These are phyloP conservation scores for Epicampocera succincta DNA, from an alignment of 2,888 invertebrate species.

Conservation along the genomic window DNA sequence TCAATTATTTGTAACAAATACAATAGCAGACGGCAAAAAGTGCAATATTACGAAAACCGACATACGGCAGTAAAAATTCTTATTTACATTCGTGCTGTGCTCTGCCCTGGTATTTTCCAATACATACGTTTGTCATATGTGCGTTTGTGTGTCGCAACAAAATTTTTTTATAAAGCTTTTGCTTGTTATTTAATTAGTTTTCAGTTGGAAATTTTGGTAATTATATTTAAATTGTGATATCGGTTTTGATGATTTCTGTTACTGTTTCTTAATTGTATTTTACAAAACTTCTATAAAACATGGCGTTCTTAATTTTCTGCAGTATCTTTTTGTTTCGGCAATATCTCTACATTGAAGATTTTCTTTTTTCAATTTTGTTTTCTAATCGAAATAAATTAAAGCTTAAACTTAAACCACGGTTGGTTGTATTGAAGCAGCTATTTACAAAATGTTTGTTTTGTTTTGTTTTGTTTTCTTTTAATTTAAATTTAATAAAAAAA, in stretches of 20 bases:
- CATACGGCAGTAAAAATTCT: too few relatives aligned
- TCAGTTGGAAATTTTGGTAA: background rate
- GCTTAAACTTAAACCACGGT: slow-evolving; percentile 51
- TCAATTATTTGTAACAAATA: too few relatives aligned
- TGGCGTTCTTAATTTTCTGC: slow-evolving; percentile 18
- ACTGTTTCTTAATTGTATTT: slow-evolving; percentile 37
- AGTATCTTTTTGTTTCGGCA: slow-evolving; percentile 21
- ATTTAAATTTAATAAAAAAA: slow-evolving; percentile 10
- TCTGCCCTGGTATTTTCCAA: too few relatives aligned
- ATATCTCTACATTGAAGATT: slow-evolving; percentile 39
- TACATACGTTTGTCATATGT: too few relatives aligned
- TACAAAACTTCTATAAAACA: slow-evolving; percentile 67
- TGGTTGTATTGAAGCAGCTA: slow-evolving; percentile 62
- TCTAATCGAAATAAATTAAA: slow-evolving; percentile 43
- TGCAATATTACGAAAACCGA: too few relatives aligned
- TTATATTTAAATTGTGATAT: slow-evolving; percentile 44
- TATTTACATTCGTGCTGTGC: too few relatives aligned
- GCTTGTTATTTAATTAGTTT: slow-evolving; percentile 23
- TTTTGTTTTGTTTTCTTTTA: too few relatives aligned
- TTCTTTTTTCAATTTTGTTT: slow-evolving; percentile 30
- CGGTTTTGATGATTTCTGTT: slow-evolving; percentile 33
- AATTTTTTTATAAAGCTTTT: background rate
- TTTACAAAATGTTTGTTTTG: slow-evolving; percentile 64
- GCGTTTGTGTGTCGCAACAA: too few relatives aligned
- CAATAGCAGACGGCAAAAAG: too few relatives aligned